These are phyloP conservation scores for Cheilosia vernalis DNA, from an alignment of 2,888 invertebrate genomes.

Conservation along the genomic window DNA sequence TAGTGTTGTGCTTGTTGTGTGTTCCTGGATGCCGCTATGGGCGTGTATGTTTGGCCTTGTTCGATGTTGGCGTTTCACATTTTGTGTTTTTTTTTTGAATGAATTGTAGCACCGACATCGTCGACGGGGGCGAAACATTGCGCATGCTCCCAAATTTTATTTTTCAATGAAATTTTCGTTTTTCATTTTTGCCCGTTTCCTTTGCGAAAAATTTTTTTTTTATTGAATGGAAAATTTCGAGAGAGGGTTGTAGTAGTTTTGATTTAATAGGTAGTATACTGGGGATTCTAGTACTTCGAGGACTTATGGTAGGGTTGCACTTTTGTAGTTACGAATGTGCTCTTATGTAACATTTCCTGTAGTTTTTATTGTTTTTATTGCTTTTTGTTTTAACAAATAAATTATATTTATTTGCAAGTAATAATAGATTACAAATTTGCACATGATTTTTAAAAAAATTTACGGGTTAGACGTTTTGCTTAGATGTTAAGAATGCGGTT, in stretches of 20 bases:
- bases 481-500: no score
- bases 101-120: conserved; percentile 54
- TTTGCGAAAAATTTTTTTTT: conserved; percentile 25
- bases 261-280: conserved; percentile 1
- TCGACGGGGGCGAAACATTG: conserved; percentile 40
- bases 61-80: conserved; percentile 53
- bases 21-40: conserved; percentile 44
- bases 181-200: conserved; percentile 55
- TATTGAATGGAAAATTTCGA: conserved; percentile 28
- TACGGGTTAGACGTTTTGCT: no score
- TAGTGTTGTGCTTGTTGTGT: conserved; percentile 61
- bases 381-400: no score
- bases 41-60: conserved; percentile 74
- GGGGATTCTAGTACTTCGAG: neutral
- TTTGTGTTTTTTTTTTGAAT: conserved; percentile 40
- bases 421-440: no score
- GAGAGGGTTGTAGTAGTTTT: conserved; percentile 38
- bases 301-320: conserved; percentile 14
- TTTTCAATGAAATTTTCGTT: conserved; percentile 76
- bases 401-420: no score
- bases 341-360: neutral
- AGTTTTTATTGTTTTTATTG: no score
- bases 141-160: conserved; percentile 67
- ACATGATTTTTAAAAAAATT: no score
- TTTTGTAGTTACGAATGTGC: neutral